Conservation (phyloP, 2,888 invertebrate species). For the Cephonodes hylas region DNA sequence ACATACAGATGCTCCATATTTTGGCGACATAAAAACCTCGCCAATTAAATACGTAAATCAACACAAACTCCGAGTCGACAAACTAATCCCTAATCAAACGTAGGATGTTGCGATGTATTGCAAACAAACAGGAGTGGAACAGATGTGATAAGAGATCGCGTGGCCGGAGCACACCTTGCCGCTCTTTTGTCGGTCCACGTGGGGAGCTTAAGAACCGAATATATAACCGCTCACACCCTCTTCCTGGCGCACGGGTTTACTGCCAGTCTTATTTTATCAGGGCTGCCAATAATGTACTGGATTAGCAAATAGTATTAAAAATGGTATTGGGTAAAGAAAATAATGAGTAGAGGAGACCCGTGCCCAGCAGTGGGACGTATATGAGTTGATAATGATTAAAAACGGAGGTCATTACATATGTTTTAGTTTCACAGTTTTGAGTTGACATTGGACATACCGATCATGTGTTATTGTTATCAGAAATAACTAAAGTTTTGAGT, state of each 20-base stretch:
- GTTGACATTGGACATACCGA: too few species aligned
- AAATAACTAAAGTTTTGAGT: too few species aligned
- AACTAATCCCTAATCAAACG: constrained; percentile 1
- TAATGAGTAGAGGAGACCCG: too few species aligned
- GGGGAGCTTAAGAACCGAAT: constrained; percentile 75
- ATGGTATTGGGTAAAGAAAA: background rate
- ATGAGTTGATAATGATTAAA: too few species aligned
- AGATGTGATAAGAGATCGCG: constrained; percentile 31
- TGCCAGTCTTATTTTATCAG: background rate
- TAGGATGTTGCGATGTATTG: constrained; percentile 37
- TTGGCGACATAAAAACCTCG: background rate
- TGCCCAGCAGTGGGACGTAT: too few species aligned
- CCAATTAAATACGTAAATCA: background rate
- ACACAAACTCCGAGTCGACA: background rate
- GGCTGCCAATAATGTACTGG: background rate
- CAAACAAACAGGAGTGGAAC: constrained; percentile 29
- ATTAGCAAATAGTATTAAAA: background rate
- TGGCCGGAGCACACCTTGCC: constrained; percentile 72
- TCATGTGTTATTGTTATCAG: too few species aligned
- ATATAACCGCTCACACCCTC: constrained; percentile 79
- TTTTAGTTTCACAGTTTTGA: too few species aligned
- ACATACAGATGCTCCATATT: too few species aligned
- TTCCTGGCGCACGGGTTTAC: constrained; percentile 72
- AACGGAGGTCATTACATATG: too few species aligned
- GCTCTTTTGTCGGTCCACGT: constrained; percentile 73